These are phyloP conservation scores for Paramormyrops hopkinsi DNA, from an alignment of 2,797 vertebrate species.

Conservation along the genomic window DNA sequence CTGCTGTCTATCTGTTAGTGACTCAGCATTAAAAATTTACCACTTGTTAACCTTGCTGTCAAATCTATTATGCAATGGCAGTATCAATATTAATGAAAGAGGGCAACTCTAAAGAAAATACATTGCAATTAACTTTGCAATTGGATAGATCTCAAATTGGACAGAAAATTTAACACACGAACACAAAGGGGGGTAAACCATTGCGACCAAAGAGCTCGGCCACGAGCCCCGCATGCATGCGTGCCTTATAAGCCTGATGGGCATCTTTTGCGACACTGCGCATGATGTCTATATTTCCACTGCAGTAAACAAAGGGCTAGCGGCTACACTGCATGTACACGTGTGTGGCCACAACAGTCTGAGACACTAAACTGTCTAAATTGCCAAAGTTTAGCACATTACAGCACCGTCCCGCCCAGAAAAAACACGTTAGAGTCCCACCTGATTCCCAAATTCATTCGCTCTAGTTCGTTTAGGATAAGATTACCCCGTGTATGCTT, in stretches of 20 bases:
- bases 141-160: background rate
- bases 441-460: background rate
- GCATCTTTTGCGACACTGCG: conserved; percentile 21
- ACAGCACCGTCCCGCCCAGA: background rate
- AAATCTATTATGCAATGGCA: conserved; percentile 33
- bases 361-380: conserved; percentile 30
- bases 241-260: background rate
- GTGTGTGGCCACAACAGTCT: conserved; percentile 27
- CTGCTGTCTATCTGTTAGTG: conserved; percentile 34
- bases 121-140: background rate
- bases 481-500: background rate
- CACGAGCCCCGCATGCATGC: too few relatives aligned
- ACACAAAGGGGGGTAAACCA: background rate
- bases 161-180: background rate
- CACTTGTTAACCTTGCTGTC: conserved; percentile 34
- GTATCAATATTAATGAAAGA: conserved; percentile 42
- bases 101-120: background rate
- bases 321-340: conserved; percentile 36
- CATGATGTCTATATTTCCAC: conserved; percentile 53
- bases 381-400: background rate
- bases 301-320: conserved; percentile 58
- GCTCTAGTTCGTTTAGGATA: background rate
- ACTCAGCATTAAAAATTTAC: conserved; percentile 47
- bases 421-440: background rate
- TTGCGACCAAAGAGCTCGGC: background rate